These are phyloP conservation scores for Siniperca obscura DNA, from an alignment of 2,797 vertebrate species.

Conservation along the genomic window DNA sequence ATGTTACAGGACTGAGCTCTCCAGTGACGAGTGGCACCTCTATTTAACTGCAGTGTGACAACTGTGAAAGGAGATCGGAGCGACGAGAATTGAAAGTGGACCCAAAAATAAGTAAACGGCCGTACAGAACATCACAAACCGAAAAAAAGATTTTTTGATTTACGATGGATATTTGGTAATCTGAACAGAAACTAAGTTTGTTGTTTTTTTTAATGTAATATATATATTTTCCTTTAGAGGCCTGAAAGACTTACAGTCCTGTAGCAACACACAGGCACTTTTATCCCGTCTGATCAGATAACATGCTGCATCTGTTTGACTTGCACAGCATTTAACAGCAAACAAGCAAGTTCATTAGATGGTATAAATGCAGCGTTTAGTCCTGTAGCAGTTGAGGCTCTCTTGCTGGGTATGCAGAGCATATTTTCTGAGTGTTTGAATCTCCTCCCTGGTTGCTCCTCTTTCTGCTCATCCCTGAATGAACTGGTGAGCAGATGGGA, in stretches of 20 bases:
- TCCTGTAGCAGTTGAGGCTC: slow-evolving; percentile 7
- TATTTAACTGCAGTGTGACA: slow-evolving; percentile 29
- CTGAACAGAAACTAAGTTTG: not conserved
- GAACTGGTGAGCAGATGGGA: slow-evolving; percentile 76
- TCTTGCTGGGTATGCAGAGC: slow-evolving; percentile 11
- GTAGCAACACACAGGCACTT: not conserved
- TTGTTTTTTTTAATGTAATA: not conserved
- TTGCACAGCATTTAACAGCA: not conserved
- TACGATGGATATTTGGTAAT: not conserved
- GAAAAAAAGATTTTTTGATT: not conserved
- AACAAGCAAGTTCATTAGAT: slow-evolving; percentile 32
- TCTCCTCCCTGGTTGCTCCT: slow-evolving; percentile 35
- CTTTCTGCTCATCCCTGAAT: slow-evolving; percentile 44
- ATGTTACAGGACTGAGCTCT: not conserved
- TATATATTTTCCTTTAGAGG: not conserved
- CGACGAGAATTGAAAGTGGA: slow-evolving; percentile 5
- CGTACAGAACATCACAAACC: not conserved
- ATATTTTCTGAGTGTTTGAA: slow-evolving; percentile 39
- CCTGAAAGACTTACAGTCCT: not conserved
- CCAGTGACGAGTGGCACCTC: not conserved
- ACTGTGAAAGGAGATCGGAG: slow-evolving; percentile 1
- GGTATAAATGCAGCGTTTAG: slow-evolving; percentile 26
- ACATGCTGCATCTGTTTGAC: slow-evolving; percentile 11
- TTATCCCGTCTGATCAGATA: slow-evolving; percentile 15
- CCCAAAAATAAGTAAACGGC: slow-evolving; percentile 1